These are phyloP conservation scores for Caenorhabditis latens DNA, from an alignment of 1,140 invertebrate species.

Conservation along the genomic window DNA sequence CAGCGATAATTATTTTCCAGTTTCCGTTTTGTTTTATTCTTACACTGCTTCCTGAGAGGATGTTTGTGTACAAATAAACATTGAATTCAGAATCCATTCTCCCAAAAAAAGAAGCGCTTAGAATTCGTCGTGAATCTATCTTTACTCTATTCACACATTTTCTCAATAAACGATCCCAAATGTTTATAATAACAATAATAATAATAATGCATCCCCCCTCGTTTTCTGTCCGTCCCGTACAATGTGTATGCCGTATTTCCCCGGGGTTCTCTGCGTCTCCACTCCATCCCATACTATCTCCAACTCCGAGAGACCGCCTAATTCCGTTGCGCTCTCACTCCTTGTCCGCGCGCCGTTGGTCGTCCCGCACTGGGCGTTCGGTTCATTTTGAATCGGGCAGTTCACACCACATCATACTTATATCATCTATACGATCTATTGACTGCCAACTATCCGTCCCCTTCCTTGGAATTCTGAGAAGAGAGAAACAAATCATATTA, in stretches of 20 bases:
- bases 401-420: constrained; percentile 56
- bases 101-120: too few species aligned
- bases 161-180: constrained; percentile 23
- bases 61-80: too few species aligned
- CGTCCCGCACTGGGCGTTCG: neutral
- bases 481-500: constrained; percentile 1
- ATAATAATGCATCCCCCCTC: constrained; percentile 18
- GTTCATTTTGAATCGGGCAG: constrained; percentile 39
- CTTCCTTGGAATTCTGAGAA: constrained; percentile 66
- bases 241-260: constrained; percentile 3
- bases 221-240: neutral
- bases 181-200: constrained; percentile 55
- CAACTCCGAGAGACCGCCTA: constrained; percentile 16
- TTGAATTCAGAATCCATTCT: too few species aligned
- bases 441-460: constrained; percentile 22
- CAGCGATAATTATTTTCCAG: too few species aligned
- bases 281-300: neutral
- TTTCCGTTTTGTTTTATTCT: too few species aligned
- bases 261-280: neutral
- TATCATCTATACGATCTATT: constrained; percentile 57
- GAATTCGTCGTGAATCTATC: too few species aligned
- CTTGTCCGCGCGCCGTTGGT: too few species aligned
- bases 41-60: too few species aligned
- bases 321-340: constrained; percentile 56
- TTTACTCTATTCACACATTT: neutral